These are phyloP conservation scores for Microvelia longipes DNA, from an alignment of 1,140 invertebrate species.

Conservation along the genomic window DNA sequence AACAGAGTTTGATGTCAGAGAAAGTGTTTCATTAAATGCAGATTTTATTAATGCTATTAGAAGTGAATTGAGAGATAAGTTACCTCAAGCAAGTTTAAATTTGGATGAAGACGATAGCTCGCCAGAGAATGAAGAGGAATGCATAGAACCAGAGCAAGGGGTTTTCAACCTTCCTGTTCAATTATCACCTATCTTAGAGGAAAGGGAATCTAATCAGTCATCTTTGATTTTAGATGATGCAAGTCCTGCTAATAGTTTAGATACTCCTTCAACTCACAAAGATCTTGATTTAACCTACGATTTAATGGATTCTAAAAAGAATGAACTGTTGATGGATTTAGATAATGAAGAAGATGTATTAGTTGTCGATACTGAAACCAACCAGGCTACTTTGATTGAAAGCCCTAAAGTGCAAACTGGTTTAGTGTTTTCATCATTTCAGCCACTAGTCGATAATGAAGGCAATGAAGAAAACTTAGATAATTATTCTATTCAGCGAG, in stretches of 20 bases:
- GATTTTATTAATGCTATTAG: slow-evolving; percentile 50
- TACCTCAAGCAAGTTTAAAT: slow-evolving; percentile 39
- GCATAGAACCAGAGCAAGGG: slow-evolving; percentile 9
- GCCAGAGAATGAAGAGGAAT: slow-evolving; percentile 16
- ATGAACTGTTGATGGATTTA: slow-evolving; percentile 18
- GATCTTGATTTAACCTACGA: slow-evolving; percentile 7
- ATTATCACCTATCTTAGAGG: slow-evolving; percentile 46
- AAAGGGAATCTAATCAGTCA: slow-evolving; percentile 28
- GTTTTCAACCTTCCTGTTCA: slow-evolving; percentile 27
- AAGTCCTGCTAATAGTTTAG: slow-evolving; percentile 12
- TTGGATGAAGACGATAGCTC: slow-evolving; percentile 28
- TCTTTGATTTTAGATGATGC: slow-evolving; percentile 16
- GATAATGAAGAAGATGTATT: slow-evolving; percentile 35
- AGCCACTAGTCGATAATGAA: not conserved
- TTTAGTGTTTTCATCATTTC: slow-evolving; percentile 18
- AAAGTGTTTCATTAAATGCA: slow-evolving; percentile 45
- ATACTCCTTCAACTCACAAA: slow-evolving; percentile 8
- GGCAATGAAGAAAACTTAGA: slow-evolving; percentile 5
- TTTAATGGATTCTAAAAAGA: slow-evolving; percentile 11
- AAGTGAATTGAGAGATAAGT: slow-evolving; percentile 50
- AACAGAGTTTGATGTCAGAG: slow-evolving; percentile 25
- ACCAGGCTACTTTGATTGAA: slow-evolving; percentile 35
- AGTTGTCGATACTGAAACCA: slow-evolving; percentile 37
- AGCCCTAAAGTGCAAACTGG: slow-evolving; percentile 24
- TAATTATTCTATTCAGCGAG: slow-evolving; percentile 14